Evolutionary conservation across 2,113 vertebrate genomes (phyloP).

Genomic region (Eidolon helvum): DNA sequence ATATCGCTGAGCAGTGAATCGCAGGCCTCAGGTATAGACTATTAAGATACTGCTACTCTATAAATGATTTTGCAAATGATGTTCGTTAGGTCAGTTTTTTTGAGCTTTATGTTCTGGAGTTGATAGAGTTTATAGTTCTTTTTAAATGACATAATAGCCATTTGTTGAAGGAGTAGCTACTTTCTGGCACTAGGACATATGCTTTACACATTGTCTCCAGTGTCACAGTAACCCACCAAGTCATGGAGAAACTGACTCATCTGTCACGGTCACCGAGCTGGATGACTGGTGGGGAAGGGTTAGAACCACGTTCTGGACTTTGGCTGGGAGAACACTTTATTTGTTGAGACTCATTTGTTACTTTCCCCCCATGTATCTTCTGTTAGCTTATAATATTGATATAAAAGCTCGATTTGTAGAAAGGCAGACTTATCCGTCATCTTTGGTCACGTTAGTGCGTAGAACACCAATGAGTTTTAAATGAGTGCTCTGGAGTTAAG

Average conservation of each 20-base stretch:
- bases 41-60: background rate
- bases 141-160: background rate
- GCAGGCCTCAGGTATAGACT: constrained; percentile 90
- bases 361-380: background rate
- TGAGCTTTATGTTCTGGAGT: background rate
- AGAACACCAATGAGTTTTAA: background rate
- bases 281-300: background rate
- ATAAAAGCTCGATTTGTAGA: background rate
- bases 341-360: background rate
- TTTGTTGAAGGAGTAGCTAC: background rate
- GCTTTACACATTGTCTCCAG: background rate
- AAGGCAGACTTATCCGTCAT: background rate
- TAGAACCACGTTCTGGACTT: background rate
- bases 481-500: background rate
- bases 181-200: background rate
- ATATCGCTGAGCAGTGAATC: constrained; percentile 96
- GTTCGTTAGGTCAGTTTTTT: background rate
- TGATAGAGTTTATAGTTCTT: background rate
- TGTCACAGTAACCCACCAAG: background rate
- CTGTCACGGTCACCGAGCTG: background rate
- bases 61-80: background rate
- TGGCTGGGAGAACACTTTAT: background rate
- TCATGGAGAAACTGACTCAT: background rate
- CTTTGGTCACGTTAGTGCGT: background rate
- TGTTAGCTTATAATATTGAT: background rate